Evolutionary conservation across 1,140 invertebrate species (phyloP).

Genomic region (Probaryconus sp.): DNA sequence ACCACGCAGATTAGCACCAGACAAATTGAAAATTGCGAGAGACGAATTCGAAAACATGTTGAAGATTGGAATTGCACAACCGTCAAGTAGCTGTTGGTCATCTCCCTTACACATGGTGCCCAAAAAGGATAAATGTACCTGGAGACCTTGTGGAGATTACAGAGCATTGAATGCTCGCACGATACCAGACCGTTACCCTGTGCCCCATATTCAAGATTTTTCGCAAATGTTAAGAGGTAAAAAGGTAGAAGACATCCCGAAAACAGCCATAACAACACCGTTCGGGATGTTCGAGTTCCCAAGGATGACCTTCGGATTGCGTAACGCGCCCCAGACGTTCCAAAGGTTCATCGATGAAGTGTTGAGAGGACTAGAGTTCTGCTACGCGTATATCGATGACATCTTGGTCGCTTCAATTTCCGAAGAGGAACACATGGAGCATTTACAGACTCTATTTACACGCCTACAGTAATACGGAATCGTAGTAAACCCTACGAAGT

Average conservation of each 20-base stretch:
- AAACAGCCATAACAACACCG: conserved; percentile 12
- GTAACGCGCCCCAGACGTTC: not conserved
- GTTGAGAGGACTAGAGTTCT: not conserved
- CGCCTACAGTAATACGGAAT: conserved; percentile 42
- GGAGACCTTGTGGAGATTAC: conserved; percentile 75
- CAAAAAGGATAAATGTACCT: conserved; percentile 52
- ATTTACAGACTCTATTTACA: conserved; percentile 35
- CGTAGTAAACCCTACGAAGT: conserved; percentile 64
- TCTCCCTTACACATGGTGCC: conserved; percentile 33
- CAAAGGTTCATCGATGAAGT: not conserved
- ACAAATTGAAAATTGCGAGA: no score
- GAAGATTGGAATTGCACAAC: conserved; percentile 62
- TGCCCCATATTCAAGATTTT: conserved; percentile 59
- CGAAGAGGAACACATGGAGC: not conserved
- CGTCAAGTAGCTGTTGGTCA: conserved; percentile 68
- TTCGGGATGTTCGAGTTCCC: conserved; percentile 16
- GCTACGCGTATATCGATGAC: conserved; percentile 1
- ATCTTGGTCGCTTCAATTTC: not conserved
- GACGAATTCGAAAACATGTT: no score
- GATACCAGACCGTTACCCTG: conserved; percentile 70
- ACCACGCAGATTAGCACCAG: no score
- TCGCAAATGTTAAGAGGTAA: not conserved
- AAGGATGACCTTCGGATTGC: conserved; percentile 2
- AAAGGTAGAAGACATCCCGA: conserved; percentile 2
- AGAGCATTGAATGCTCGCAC: conserved; percentile 71